Evolutionary conservation across 2,888 invertebrate species (phyloP), one percentile per base, ranked within the genome.

Genomic region (Timandra comae): DNA sequence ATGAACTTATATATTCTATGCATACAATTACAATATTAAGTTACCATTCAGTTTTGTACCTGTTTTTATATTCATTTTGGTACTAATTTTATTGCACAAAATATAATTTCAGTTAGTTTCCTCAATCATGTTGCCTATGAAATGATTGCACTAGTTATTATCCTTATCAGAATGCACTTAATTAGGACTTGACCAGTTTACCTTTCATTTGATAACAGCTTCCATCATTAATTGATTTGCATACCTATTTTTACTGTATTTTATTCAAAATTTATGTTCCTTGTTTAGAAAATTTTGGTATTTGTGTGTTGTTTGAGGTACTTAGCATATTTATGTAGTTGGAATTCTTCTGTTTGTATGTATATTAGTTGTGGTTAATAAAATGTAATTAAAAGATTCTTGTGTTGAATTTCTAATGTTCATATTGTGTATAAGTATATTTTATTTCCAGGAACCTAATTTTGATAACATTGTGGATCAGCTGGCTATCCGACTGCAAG

Each of bases 401-500:
- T 16, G 16, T 16, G 6, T 16, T 16, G 16, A 6, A 16, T 6
- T 5, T 16, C 4, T 16, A 5, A 16, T 16, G 6, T 5, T 5
- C 5, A 24, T 11, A 11, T 6, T 24, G 9, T 8, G 7, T 30
- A 23, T 35, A 21, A 22, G 19, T 23, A 3, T 4, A 27, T 24
- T 36, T 50, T 35, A 11, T 42, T 82, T 89, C 55, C 88, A 95
- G 93, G 91, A 91, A 79, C 88, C 90, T 79, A 92, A 92, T 71
- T 91, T 94, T 63, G 93, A 94, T 86, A 89, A 89, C 63, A 88
- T 95, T 71, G 92, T 95, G 52, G 93, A 94, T 78, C 94, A 95
- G 86, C 87, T 95, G 66, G 93, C 93, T 78, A 88, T 88, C 53
- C 91, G 91, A 80, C 85, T 94, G 59, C 91, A 92, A 74, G 91